Conservation (phyloP, 2,113 vertebrate genomes). For the Pluvialis apricaria region DNA sequence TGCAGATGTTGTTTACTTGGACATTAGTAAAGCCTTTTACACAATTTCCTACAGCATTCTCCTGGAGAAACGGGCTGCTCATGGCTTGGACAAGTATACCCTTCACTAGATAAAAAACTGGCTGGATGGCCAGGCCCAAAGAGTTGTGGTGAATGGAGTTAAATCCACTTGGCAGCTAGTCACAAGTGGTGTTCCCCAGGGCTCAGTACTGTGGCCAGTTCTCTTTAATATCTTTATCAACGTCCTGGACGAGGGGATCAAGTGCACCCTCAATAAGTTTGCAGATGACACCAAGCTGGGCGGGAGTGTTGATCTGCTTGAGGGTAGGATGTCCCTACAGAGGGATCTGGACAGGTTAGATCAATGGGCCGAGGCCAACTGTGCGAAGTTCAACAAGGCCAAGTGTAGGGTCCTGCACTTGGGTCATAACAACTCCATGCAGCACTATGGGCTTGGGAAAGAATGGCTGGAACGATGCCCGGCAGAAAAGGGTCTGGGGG, state of each 20-base stretch:
- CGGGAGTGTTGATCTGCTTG: not conserved
- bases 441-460: not conserved
- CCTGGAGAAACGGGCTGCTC: not conserved
- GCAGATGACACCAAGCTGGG: not conserved
- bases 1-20: no score
- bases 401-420: not conserved
- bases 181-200: no score
- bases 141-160: no score
- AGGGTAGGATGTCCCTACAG: not conserved
- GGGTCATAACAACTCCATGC: not conserved
- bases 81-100: not conserved
- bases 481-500: not conserved
- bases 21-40: not conserved
- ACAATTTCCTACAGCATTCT: not conserved
- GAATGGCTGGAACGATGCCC: not conserved
- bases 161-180: not conserved
- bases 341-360: not conserved
- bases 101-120: not conserved
- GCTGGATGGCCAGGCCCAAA: not conserved
- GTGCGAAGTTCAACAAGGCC: not conserved
- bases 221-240: not conserved
- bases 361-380: no score
- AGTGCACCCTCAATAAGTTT: not conserved
- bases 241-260: not conserved
- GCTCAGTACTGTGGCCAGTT: not conserved